These are phyloP conservation scores for Antechinus flavipes DNA, from an alignment of 2,113 vertebrate genomes.

Conservation along the genomic window DNA sequence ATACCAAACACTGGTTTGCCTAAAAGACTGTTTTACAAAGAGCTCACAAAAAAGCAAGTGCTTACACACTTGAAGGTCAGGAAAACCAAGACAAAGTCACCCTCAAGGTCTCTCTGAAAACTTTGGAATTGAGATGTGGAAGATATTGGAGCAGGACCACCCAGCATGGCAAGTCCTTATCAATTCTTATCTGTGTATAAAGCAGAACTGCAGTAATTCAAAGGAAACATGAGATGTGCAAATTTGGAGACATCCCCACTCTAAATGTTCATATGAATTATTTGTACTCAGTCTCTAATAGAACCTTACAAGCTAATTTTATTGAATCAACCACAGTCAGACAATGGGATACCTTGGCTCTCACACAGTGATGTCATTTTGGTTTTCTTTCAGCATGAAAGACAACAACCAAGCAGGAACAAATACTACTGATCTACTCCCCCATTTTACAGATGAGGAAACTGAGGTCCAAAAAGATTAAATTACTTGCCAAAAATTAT, in stretches of 20 bases:
- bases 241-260: not conserved
- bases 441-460: not conserved
- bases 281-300: not conserved
- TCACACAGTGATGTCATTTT: not conserved
- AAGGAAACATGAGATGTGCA: not conserved
- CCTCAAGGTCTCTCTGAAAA: not conserved
- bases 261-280: not conserved
- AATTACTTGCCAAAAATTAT: not conserved
- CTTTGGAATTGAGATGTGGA: not conserved
- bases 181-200: not conserved
- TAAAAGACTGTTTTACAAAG: not conserved
- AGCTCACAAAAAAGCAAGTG: too few relatives aligned
- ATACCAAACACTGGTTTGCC: not conserved
- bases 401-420: not conserved
- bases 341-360: not conserved
- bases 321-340: not conserved
- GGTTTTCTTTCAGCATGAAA: not conserved
- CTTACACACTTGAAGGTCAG: not conserved
- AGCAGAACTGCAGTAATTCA: not conserved
- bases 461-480: not conserved
- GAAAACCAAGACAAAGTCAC: not conserved
- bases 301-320: not conserved
- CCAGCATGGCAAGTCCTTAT: too few relatives aligned
- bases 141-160: not conserved
- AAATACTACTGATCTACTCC: not conserved